Evolutionary conservation across 2,797 vertebrate genomes (phyloP).

Genomic region (Spheniscus humboldti): DNA sequence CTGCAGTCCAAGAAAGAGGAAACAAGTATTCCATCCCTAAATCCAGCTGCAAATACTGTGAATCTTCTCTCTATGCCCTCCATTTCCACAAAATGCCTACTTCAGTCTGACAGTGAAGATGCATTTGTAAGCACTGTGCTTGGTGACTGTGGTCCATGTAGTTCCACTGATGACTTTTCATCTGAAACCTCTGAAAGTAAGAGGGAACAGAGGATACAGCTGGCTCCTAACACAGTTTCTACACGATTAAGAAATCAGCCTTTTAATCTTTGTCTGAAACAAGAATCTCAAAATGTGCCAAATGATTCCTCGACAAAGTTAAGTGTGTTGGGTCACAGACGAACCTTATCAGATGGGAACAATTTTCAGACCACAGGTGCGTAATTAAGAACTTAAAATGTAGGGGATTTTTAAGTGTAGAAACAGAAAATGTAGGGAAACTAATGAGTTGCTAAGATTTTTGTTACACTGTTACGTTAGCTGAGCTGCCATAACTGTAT

Average conservation of each 20-base stretch:
- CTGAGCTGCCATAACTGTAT: neutral
- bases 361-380: constrained; percentile 49
- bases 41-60: constrained; percentile 48
- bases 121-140: neutral
- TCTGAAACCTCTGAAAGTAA: neutral
- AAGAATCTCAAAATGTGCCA: neutral
- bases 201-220: neutral
- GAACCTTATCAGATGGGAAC: constrained; percentile 61
- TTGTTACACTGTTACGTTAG: neutral
- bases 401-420: neutral
- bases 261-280: neutral
- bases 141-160: neutral
- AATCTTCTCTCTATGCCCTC: constrained; percentile 85
- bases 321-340: constrained; percentile 12
- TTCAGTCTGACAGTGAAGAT: constrained; percentile 73
- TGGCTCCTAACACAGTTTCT: neutral
- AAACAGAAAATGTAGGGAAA: neutral
- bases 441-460: neutral
- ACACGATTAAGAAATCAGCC: neutral
- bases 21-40: neutral
- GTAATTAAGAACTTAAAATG: neutral
- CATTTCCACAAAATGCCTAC: constrained; percentile 86
- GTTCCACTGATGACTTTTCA: neutral
- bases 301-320: neutral
- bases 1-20: constrained; percentile 75